phyloP scores from a whole-genome alignment of 2,113 vertebrate genomes.

The Rhagologus leucostigma region DNA sequence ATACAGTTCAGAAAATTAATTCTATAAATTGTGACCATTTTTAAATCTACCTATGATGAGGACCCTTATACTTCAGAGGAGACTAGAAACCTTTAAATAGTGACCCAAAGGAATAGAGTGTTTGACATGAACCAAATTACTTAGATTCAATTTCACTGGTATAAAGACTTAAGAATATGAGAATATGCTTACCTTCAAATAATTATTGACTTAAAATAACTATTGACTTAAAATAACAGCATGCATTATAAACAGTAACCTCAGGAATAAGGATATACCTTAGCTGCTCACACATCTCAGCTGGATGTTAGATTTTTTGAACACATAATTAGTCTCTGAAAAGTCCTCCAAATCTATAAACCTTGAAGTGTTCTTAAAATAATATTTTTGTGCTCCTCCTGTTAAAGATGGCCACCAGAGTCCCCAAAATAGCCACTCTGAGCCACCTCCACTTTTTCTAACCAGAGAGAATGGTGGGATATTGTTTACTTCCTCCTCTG shows the following conservation, averaged over 20 bases:
- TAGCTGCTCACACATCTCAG: background rate
- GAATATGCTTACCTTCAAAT: background rate
- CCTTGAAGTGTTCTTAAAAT: background rate
- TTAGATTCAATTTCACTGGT: background rate
- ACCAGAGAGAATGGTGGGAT: background rate
- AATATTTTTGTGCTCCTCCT: background rate
- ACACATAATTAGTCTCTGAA: background rate
- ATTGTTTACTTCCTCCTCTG: background rate
- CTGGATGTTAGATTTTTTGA: background rate
- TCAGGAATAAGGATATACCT: background rate
- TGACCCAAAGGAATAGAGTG: background rate
- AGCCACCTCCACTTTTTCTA: background rate
- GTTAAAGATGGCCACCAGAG: background rate
- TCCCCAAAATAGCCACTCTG: background rate
- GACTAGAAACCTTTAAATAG: background rate
- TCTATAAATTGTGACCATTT: background rate
- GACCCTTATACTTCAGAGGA: background rate
- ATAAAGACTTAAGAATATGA: background rate
- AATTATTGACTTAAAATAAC: constrained; percentile 8
- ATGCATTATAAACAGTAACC: background rate
- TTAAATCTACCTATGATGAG: background rate
- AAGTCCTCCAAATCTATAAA: background rate
- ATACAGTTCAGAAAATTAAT: background rate
- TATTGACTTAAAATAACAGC: constrained; percentile 15
- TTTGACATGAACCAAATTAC: background rate